Percentiles rank a stretch among this genome's conserved stretches.
Conservation (phyloP, 1,140 invertebrate genomes). For the Achatina immaculata region DNA sequence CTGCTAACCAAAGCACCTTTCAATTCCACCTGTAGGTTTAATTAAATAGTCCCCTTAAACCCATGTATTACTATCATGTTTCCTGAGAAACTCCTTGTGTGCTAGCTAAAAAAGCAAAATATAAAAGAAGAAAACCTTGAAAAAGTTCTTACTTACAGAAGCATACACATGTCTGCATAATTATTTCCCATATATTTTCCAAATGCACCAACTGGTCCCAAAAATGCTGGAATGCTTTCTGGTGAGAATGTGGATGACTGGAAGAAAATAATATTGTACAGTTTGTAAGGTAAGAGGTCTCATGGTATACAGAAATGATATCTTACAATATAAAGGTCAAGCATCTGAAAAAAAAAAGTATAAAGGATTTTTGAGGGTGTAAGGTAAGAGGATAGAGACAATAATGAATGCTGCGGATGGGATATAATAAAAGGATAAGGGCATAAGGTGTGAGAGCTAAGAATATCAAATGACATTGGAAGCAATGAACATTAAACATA, state of each 20-base stretch:
- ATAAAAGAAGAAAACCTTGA: background rate
- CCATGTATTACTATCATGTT: background rate
- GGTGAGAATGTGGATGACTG: slow-evolving; percentile 39
- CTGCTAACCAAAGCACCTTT: background rate
- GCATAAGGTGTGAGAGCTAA: too few species aligned
- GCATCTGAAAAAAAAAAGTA: too few species aligned
- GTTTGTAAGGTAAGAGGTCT: background rate
- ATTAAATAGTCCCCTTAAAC: background rate
- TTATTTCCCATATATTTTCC: slow-evolving; percentile 30
- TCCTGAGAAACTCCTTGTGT: background rate
- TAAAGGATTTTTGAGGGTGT: too few species aligned
- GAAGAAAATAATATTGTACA: slow-evolving; percentile 15
- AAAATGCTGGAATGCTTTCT: slow-evolving; percentile 32
- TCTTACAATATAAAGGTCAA: too few species aligned
- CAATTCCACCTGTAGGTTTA: too few species aligned
- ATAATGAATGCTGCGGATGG: too few species aligned
- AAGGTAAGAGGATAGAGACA: too few species aligned
- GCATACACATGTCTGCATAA: slow-evolving; percentile 4
- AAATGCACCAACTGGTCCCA: slow-evolving; percentile 33
- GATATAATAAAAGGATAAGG: too few species aligned
- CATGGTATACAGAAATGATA: too few species aligned
- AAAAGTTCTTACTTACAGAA: slow-evolving; percentile 20
- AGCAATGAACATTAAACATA: too few species aligned
- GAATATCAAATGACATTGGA: too few species aligned
- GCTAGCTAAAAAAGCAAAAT: background rate